Evolutionary conservation across 2,797 vertebrate genomes (phyloP), one percentile per base, ranked within the genome.

Genomic region (Luscinia luscinia): DNA sequence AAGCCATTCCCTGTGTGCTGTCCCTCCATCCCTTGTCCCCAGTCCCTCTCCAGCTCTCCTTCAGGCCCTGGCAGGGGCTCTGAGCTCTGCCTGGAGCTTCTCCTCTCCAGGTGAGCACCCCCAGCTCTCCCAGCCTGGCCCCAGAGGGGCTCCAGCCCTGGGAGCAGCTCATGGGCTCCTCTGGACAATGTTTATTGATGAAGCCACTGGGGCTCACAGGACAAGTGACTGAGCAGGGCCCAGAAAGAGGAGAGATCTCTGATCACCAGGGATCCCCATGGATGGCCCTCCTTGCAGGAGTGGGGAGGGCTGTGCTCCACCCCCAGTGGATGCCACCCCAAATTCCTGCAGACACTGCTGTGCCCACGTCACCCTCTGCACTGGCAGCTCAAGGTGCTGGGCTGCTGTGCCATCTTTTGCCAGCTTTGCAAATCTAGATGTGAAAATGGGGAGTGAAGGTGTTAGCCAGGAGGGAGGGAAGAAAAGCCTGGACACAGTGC

Each of bases 331-430:
- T 43, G n/a, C 30, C 22, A 19, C 55, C 28, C 54, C 38, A 26
- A 13, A 43, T 59, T 36, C 75, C 70, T 49, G 0, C 34, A 30
- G 52, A 3, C 24, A 0, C 20, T 8, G 9, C 6, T 14, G 74
- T 58, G 74, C 24, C 43, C 30, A 1, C 8, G 3, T n/a, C 62
- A 9, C 57, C 26, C 74, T 24, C 61, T 41, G 57, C 57, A 1
- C 66, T 26, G 66, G 38, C 74, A 70, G 84, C 36, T 68, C 46
- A 38, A 58, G 0, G 0, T 2, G 41, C 24, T 4, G 0, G 0
- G 27, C 49, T 51, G 9, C 48, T 11, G 20, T 1, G 2, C 34
- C 75, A n/a, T 2, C n/a, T 24, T 14, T 7, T 21, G 23, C 30
- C 48, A 36, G 1, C 34, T 64, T 48, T 48, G 76, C n/a, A 66